Evolutionary conservation across 53 echinoderm and acorn worm species (phyloP).

Genomic region (Antedon mediterranea): DNA sequence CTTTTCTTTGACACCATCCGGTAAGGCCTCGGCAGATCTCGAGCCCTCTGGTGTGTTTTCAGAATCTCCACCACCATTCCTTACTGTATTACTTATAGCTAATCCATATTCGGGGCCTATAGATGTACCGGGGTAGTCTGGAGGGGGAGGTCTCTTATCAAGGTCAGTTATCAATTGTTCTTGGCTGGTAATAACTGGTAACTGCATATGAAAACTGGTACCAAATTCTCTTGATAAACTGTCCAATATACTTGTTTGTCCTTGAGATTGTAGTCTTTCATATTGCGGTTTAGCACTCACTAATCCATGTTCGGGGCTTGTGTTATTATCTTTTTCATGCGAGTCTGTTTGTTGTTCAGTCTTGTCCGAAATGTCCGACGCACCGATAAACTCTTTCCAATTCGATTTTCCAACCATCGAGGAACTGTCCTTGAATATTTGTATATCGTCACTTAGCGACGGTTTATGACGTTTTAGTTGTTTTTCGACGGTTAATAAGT

Average conservation of each 20-base stretch:
- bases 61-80: not conserved
- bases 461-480: not conserved
- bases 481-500: not conserved
- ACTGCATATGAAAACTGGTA: not conserved
- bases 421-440: not conserved
- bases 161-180: not conserved
- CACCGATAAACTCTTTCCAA: not conserved
- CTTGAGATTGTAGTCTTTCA: not conserved
- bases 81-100: not conserved
- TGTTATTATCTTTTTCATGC: too few relatives aligned
- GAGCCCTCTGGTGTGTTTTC: not conserved
- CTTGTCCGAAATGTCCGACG: not conserved
- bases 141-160: not conserved
- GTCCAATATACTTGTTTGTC: not conserved
- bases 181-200: not conserved
- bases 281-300: not conserved
- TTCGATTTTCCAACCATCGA: not conserved
- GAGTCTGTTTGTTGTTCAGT: not conserved
- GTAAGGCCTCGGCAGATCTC: not conserved
- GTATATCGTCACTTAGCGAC: not conserved
- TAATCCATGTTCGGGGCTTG: not conserved
- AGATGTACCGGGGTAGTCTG: not conserved
- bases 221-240: not conserved
- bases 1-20: not conserved
- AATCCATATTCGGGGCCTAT: not conserved